Conservation (phyloP, 2,888 invertebrate species). For the Sericinus montela region DNA sequence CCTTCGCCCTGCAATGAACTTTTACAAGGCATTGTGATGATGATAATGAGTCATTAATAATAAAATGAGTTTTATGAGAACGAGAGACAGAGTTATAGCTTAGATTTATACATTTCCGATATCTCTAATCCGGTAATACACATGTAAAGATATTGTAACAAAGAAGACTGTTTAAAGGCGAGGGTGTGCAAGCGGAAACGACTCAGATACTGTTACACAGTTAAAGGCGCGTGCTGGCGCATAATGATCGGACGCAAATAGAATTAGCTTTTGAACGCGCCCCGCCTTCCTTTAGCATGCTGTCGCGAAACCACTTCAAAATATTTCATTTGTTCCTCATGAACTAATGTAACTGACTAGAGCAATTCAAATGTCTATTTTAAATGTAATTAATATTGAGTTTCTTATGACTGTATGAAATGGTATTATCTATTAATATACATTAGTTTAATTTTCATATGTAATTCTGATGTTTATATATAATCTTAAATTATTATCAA, state of each 20-base stretch:
- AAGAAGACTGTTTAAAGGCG: conserved; percentile 27
- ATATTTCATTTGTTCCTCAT: conserved; percentile 48
- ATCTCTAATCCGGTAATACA: neutral
- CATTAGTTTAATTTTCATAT: no score
- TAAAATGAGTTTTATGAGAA: no score
- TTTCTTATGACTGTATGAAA: no score
- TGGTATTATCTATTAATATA: no score
- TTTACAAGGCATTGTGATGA: no score
- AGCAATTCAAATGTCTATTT: neutral
- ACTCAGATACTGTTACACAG: conserved; percentile 68
- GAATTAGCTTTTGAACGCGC: conserved; percentile 52
- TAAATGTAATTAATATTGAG: no score
- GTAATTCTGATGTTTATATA: no score
- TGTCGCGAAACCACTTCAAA: conserved; percentile 65
- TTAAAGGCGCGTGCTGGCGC: conserved; percentile 68
- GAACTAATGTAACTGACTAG: neutral
- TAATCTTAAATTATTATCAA: no score
- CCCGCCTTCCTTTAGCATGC: conserved; percentile 47
- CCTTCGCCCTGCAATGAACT: no score
- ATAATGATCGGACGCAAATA: conserved; percentile 73
- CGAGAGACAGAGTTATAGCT: no score
- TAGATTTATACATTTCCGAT: no score
- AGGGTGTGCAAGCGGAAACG: conserved; percentile 66
- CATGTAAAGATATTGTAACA: conserved; percentile 9
- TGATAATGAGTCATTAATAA: no score